Conservation (phyloP, 2,888 invertebrate genomes). For the Actias luna region DNA sequence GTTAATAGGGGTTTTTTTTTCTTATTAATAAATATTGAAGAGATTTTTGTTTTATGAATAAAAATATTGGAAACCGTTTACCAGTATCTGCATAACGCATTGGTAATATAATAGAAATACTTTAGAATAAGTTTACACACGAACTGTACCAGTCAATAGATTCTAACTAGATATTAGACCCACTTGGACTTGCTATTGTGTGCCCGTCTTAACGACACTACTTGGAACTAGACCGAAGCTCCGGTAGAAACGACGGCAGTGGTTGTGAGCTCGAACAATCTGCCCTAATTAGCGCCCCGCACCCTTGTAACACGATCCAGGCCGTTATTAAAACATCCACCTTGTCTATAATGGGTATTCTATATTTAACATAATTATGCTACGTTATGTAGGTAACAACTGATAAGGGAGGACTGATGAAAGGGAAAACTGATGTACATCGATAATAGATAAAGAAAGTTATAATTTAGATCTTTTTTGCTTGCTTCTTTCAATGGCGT, state of each 20-base stretch:
- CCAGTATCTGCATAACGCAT: no score
- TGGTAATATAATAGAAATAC: not conserved
- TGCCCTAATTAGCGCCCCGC: conserved; percentile 9
- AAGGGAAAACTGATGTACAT: not conserved
- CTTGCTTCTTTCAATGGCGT: no score
- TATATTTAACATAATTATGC: not conserved
- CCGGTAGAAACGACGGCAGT: not conserved
- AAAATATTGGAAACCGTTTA: no score
- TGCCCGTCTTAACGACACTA: not conserved
- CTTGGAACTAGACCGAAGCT: not conserved
- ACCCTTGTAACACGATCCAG: not conserved
- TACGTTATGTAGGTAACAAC: not conserved
- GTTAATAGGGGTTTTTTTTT: no score
- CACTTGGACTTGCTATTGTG: conserved; percentile 3
- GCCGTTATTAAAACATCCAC: not conserved
- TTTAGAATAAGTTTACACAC: not conserved
- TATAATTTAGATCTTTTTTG: not conserved
- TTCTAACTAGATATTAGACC: conserved; percentile 1
- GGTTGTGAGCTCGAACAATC: conserved; percentile 1
- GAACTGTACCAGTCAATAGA: conserved; percentile 3
- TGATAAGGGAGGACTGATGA: no score
- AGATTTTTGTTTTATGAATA: no score
- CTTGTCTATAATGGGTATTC: not conserved
- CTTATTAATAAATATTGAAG: no score
- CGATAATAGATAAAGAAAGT: not conserved